Conservation (phyloP, 2,888 invertebrate genomes). For the Zonitis immaculata region DNA sequence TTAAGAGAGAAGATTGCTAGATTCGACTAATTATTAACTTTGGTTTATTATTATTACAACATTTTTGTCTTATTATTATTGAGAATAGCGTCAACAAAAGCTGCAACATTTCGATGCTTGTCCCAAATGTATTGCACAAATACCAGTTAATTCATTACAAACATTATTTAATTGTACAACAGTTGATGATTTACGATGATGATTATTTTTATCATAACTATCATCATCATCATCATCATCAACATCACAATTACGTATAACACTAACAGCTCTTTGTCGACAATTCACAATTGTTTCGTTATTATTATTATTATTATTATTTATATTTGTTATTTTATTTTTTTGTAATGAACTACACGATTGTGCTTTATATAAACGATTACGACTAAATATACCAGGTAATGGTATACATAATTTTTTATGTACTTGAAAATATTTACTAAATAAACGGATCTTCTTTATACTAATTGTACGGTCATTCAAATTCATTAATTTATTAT, state of each 20-base stretch:
- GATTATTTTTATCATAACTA: conserved; percentile 39
- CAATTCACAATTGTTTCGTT: conserved; percentile 42
- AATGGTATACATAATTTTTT: conserved; percentile 61
- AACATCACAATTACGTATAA: conserved; percentile 48
- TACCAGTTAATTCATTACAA: conserved; percentile 50
- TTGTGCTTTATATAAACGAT: conserved; percentile 58
- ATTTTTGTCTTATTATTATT: background rate
- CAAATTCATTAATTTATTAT: too few species aligned
- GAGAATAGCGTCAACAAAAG: conserved; percentile 50
- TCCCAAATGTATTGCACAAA: conserved; percentile 55
- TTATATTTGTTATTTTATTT: conserved; percentile 49
- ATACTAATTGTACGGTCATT: conserved; percentile 36
- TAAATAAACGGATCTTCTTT: conserved; percentile 58
- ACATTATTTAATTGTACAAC: conserved; percentile 46
- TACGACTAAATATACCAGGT: conserved; percentile 54
- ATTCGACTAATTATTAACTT: conserved; percentile 16
- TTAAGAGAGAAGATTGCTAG: conserved; percentile 13
- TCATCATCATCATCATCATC: conserved; percentile 53
- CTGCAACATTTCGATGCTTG: conserved; percentile 57
- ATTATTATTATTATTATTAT: too few species aligned
- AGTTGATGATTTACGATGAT: conserved; percentile 25
- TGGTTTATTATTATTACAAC: conserved; percentile 12
- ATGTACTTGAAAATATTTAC: conserved; percentile 65
- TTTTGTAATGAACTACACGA: conserved; percentile 59
- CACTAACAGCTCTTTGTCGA: conserved; percentile 48